These are phyloP conservation scores for Gymnoscopelus braueri DNA, from an alignment of 2,797 vertebrate species.

Conservation along the genomic window DNA sequence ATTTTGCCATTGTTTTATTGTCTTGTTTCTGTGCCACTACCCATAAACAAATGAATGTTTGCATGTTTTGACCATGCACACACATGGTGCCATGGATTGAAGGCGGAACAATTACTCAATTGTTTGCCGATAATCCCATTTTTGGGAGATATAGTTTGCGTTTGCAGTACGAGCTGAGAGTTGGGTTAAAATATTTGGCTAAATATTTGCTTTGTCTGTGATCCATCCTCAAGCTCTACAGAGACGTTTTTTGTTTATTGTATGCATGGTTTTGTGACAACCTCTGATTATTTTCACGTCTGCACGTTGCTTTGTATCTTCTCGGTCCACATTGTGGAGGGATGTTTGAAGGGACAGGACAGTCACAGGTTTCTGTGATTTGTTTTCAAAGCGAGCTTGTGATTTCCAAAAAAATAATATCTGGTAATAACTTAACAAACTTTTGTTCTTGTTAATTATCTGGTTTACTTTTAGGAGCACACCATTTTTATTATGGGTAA, in stretches of 20 bases:
- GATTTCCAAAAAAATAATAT: constrained; percentile 7
- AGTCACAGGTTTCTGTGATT: constrained; percentile 48
- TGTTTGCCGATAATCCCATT: constrained; percentile 57
- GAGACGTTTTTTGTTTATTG: constrained; percentile 47
- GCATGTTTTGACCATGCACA: constrained; percentile 42
- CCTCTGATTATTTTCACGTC: constrained; percentile 62
- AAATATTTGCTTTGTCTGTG: constrained; percentile 22
- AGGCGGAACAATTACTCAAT: constrained; percentile 53
- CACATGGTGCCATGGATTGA: constrained; percentile 37
- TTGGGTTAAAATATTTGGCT: constrained; percentile 11
- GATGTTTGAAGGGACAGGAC: constrained; percentile 44
- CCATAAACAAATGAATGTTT: constrained; percentile 68
- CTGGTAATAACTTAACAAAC: neutral
- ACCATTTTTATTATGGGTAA: neutral
- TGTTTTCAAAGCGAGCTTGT: constrained; percentile 54
- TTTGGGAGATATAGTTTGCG: constrained; percentile 25
- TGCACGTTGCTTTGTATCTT: constrained; percentile 71
- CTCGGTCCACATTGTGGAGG: constrained; percentile 43
- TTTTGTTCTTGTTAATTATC: neutral
- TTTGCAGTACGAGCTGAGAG: constrained; percentile 5
- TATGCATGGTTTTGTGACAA: constrained; percentile 51
- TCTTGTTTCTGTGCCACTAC: constrained; percentile 63
- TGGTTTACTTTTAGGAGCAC: neutral
- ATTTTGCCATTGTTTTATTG: constrained; percentile 66
- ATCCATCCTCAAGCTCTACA: constrained; percentile 2